Conservation (phyloP, 2,797 vertebrate species). For the Poecilia gillii region DNA sequence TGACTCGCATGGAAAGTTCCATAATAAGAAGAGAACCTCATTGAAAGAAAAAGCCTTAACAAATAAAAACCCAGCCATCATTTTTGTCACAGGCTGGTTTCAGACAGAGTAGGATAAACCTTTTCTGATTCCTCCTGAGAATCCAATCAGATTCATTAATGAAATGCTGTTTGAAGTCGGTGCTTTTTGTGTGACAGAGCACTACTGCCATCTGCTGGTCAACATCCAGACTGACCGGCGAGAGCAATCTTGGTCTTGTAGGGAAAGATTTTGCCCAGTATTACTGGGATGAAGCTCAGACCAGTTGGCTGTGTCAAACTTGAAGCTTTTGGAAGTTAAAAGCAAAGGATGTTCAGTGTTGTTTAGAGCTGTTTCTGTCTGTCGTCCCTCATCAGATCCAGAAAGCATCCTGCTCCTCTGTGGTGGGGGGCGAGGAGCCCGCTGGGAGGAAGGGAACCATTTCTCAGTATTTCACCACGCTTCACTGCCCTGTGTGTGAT, state of each 20-base stretch:
- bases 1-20: background rate
- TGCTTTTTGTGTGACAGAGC: background rate
- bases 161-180: background rate
- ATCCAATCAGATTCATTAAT: background rate
- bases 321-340: background rate
- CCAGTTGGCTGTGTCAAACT: no score
- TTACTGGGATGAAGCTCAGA: background rate
- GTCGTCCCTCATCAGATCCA: conserved; percentile 81
- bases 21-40: background rate
- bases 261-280: background rate
- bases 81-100: background rate
- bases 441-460: conserved; percentile 91
- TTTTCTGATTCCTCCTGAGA: conserved; percentile 36
- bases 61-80: background rate
- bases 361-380: background rate
- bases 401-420: conserved; percentile 83
- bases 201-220: conserved; percentile 65
- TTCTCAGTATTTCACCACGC: conserved; percentile 96
- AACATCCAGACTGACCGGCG: background rate
- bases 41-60: background rate
- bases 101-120: conserved; percentile 29
- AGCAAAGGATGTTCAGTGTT: background rate
- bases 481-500: conserved; percentile 97
- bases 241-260: background rate
- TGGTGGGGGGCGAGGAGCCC: conserved; percentile 72